These are phyloP conservation scores for Phaethornis superciliosus DNA, from an alignment of 2,113 vertebrate genomes.

Conservation along the genomic window DNA sequence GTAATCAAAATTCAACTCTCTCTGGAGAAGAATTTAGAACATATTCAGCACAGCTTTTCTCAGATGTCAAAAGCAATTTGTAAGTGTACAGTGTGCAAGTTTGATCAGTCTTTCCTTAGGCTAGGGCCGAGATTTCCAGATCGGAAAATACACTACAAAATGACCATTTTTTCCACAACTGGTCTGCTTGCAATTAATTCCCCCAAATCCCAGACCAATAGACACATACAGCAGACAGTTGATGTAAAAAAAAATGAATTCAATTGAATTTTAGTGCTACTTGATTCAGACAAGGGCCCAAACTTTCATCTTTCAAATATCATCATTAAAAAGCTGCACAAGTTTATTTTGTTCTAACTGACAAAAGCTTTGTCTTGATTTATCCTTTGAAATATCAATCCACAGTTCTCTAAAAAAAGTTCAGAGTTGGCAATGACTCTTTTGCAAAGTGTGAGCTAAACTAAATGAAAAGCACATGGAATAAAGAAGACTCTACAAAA, in stretches of 20 bases:
- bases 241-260: neutral
- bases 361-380: neutral
- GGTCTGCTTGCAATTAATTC: neutral
- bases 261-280: neutral
- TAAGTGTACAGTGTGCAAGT: fast-evolving
- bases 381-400: conserved; percentile 3
- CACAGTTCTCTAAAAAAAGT: neutral
- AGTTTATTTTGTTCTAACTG: neutral
- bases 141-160: neutral
- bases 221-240: neutral
- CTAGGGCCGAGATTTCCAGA: neutral
- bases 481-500: neutral
- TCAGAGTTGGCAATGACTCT: neutral
- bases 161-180: neutral
- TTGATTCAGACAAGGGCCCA: neutral
- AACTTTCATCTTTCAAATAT: neutral
- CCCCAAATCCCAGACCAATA: neutral
- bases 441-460: neutral
- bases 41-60: neutral
- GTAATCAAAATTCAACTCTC: neutral
- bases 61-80: neutral
- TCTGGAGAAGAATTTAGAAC: neutral
- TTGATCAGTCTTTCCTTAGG: neutral
- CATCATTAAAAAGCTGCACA: neutral
- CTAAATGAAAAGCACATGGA: neutral